A percentile compares a stretch with the other conserved stretches of the same genome.
Evolutionary conservation across 1,140 invertebrate species (phyloP).

Genomic region (Eufriesea mexicana): DNA sequence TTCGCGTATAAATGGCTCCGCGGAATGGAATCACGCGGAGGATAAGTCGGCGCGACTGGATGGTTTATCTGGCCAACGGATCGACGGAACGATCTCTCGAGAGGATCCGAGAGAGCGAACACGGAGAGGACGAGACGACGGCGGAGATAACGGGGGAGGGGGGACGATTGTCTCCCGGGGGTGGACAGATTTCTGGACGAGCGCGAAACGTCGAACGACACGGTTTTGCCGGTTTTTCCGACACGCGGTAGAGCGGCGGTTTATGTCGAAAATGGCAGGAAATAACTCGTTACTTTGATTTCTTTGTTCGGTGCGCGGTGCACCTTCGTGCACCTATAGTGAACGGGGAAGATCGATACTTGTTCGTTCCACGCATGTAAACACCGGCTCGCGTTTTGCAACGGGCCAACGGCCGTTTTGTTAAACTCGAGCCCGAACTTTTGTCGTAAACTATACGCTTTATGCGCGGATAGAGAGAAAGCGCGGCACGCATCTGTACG

Average conservation of each 20-base stretch:
- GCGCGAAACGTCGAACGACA: background rate
- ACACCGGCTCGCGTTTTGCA: conserved; percentile 53
- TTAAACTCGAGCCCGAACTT: conserved; percentile 65
- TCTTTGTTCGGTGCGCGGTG: conserved; percentile 25
- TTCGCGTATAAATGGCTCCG: conserved; percentile 43
- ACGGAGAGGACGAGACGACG: too few relatives aligned
- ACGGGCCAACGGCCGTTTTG: conserved; percentile 66
- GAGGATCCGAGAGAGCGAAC: background rate
- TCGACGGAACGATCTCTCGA: background rate
- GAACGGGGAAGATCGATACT: conserved; percentile 58
- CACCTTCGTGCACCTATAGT: conserved; percentile 11
- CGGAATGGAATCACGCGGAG: conserved; percentile 8
- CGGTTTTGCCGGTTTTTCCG: background rate
- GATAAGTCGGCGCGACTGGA: background rate
- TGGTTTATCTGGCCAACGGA: conserved; percentile 13
- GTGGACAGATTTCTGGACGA: background rate
- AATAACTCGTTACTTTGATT: conserved; percentile 47
- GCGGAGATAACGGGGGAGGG: too few relatives aligned
- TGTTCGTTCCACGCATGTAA: conserved; percentile 63
- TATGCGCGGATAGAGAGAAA: conserved; percentile 68
- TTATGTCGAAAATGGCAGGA: conserved; percentile 25
- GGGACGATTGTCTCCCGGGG: background rate
- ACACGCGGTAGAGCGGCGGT: background rate
- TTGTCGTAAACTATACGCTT: conserved; percentile 73
- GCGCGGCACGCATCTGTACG: conserved; percentile 77